Conservation (phyloP, 2,797 vertebrate species). For the Fistularia tabacaria region DNA sequence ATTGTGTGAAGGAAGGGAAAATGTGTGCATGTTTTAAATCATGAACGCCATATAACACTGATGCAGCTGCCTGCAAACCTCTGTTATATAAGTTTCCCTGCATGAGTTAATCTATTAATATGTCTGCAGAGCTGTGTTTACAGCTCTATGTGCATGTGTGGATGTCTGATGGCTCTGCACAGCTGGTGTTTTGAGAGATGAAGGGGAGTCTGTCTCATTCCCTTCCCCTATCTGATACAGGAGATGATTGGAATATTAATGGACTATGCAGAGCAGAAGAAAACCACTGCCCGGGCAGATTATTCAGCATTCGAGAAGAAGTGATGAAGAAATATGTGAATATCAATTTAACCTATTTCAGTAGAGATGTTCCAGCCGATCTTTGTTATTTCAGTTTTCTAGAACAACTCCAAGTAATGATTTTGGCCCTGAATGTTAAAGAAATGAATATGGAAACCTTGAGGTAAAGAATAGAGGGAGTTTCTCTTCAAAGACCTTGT, state of each 20-base stretch:
- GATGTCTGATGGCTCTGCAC: conserved; percentile 60
- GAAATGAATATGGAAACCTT: conserved; percentile 5
- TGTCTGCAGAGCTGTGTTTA: conserved; percentile 58
- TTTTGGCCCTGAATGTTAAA: background rate
- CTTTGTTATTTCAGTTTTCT: conserved; percentile 15
- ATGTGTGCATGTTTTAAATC: conserved; percentile 49
- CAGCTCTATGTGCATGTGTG: conserved; percentile 48
- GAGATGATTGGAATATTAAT: conserved; percentile 74
- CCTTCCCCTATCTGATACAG: conserved; percentile 61
- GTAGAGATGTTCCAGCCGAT: conserved; percentile 31
- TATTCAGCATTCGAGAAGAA: conserved; percentile 51
- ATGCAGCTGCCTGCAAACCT: conserved; percentile 57
- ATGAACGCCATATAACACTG: conserved; percentile 64
- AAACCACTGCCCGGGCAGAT: conserved; percentile 43
- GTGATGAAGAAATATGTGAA: conserved; percentile 34
- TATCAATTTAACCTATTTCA: conserved; percentile 6
- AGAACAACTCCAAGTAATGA: background rate
- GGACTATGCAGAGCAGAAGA: conserved; percentile 42
- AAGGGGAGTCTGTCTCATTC: conserved; percentile 66
- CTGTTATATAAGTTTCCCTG: conserved; percentile 68
- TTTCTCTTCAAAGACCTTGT: conserved; percentile 50
- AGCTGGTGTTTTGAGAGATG: conserved; percentile 71
- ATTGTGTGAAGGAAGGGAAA: conserved; percentile 33
- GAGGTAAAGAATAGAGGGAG: conserved; percentile 41
- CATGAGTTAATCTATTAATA: conserved; percentile 53